A percentile compares a stretch with the other conserved stretches of the same genome.
Conservation (phyloP, 2,888 invertebrate species). For the Stratiomys singularior region DNA sequence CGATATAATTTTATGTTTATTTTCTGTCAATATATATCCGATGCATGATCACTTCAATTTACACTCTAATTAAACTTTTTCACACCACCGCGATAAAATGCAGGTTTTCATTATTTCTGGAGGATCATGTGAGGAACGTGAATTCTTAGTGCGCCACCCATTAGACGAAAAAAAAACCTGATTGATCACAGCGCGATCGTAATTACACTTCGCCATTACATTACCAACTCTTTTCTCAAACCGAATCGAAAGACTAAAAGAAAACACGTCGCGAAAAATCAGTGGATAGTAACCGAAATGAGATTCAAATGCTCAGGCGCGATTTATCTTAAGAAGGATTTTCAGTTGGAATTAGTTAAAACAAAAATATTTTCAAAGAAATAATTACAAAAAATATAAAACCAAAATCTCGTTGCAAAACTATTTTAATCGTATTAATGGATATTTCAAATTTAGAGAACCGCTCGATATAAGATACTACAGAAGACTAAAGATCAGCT, state of each 20-base stretch:
- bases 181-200: constrained; percentile 11
- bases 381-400: constrained; percentile 24
- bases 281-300: not conserved
- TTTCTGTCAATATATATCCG: not conserved
- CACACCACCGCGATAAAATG: not conserved
- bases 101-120: not conserved
- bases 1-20: not conserved
- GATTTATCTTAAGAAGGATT: not conserved
- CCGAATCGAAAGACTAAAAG: not conserved
- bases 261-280: not conserved
- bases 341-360: not conserved
- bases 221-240: constrained; percentile 21
- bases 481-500: constrained; percentile 49
- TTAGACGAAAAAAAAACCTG: not conserved
- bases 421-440: constrained; percentile 5
- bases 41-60: not conserved
- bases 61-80: not conserved
- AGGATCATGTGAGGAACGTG: constrained; percentile 2
- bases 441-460: constrained; percentile 44
- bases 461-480: constrained; percentile 52
- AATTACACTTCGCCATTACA: constrained; percentile 31
- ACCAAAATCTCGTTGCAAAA: constrained; percentile 13
- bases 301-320: not conserved
- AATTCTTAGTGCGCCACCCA: constrained; percentile 6
- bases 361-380: not conserved